Conservation (phyloP, 2,113 vertebrate species). For the Camelus bactrianus region DNA sequence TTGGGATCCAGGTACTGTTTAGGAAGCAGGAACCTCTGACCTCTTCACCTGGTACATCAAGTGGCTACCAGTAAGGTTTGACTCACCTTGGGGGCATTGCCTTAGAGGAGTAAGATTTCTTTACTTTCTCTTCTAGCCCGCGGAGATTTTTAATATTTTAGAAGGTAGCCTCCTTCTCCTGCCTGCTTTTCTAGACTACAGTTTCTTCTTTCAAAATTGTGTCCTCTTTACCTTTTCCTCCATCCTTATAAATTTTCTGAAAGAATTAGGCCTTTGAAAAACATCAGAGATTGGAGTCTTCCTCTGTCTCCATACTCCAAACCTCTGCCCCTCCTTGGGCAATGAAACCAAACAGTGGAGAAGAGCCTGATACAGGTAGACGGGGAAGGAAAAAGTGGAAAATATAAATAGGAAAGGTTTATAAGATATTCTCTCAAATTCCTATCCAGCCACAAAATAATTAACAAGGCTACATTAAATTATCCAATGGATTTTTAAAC, state of each 20-base stretch:
- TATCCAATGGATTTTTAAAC: slow-evolving; percentile 29
- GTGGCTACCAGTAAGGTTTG: background rate
- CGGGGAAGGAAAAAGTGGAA: background rate
- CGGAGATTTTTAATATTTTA: slow-evolving; percentile 9
- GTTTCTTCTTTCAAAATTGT: slow-evolving; percentile 33
- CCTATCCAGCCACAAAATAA: slow-evolving; percentile 1
- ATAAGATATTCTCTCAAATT: background rate
- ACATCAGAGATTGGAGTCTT: background rate
- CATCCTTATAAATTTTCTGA: background rate
- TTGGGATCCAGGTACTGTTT: background rate
- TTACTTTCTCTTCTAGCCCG: background rate
- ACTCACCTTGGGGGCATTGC: background rate
- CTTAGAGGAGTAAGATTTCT: background rate
- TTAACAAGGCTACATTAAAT: slow-evolving; percentile 38
- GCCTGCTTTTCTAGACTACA: background rate
- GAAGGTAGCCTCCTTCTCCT: background rate
- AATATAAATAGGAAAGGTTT: background rate
- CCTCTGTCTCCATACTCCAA: background rate
- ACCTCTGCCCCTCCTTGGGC: background rate
- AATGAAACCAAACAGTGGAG: background rate
- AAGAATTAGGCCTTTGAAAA: slow-evolving; percentile 14
- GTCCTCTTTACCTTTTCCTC: background rate
- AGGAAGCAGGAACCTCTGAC: background rate
- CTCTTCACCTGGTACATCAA: background rate
- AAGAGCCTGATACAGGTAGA: background rate